Evolutionary conservation across 2,113 vertebrate species (phyloP), one percentile per base, ranked within the genome.

Genomic region (Tragelaphus strepsiceros): DNA sequence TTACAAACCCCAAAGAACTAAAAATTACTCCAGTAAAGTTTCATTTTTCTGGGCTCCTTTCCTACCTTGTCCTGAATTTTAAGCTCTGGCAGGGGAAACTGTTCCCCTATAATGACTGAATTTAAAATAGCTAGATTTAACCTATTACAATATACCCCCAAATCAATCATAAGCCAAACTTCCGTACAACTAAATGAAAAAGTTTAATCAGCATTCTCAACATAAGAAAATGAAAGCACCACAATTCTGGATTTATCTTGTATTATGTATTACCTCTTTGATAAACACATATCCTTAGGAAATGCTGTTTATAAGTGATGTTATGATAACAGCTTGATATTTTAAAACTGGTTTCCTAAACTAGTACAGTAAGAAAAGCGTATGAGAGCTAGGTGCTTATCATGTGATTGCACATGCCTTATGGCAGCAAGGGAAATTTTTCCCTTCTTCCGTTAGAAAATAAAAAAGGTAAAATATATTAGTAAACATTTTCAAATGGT

Each of bases 131-230:
- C 74, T 39, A 94, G 5, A 89, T 93, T 71, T 74, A 81, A 54
- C 5, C 59, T 28, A 51, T 84, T 54, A 87, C 46, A 61, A 67
- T 51, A 39, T 26, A 77, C 17, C 3, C 85, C 46, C 89, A 93
- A 94, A 74, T 24, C 22, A 83, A 24, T 39, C 78, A 93, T 77
- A 91, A 82, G 49, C 7, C 14, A 28, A 62, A 61, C 17, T 58
- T 91, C 8, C 61, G 1, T 82, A 59, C 11, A 59, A 82, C 39
- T 84, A 54, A 81, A 24, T 87, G 21, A 67, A 88, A 91, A 91
- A 78, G 82, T 67, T 82, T 56, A 87, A 82, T 89, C 46, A 88
- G n/a, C 15, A 91, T 96, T 96, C 51, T 92, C 21, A 90, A 87
- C 3, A 43, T 64, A 77, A 81, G 58, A 59, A 93, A 95, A 92